Evolutionary conservation across 2,888 invertebrate species (phyloP).

Genomic region (Epinotia nisella): DNA sequence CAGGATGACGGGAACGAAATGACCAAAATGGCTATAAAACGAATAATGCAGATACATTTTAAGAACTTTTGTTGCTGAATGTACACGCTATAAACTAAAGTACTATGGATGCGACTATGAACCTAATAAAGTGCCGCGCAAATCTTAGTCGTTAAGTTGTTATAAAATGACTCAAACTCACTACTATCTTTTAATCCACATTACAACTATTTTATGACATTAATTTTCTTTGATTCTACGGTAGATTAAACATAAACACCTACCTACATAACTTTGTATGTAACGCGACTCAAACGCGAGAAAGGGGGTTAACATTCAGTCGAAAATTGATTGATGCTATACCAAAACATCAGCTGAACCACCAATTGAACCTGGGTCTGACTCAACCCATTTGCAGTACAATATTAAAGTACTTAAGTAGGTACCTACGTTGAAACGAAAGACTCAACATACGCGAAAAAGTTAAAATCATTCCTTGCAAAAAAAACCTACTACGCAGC

Average conservation of each 20-base stretch:
- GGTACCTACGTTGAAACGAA: no score
- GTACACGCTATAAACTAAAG: background rate
- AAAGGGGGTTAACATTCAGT: background rate
- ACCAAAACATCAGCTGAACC: background rate
- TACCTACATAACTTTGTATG: no score
- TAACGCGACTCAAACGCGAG: background rate
- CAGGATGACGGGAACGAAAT: background rate
- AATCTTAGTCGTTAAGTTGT: background rate
- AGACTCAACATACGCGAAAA: no score
- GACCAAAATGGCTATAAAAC: background rate
- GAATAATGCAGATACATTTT: background rate
- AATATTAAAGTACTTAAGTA: no score
- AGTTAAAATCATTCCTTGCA: no score
- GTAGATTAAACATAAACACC: background rate
- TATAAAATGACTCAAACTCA: background rate
- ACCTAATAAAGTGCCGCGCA: background rate
- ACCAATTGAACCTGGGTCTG: no score
- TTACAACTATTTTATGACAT: background rate
- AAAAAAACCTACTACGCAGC: no score
- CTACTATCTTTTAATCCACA: background rate
- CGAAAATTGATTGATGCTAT: background rate
- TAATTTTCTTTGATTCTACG: background rate
- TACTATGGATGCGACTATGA: background rate
- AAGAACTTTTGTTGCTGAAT: background rate
- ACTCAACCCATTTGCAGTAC: no score